Percentiles rank a stretch among this genome's conserved stretches.
Evolutionary conservation across 2,113 vertebrate genomes (phyloP).

Genomic region (Pampusana beccarii): DNA sequence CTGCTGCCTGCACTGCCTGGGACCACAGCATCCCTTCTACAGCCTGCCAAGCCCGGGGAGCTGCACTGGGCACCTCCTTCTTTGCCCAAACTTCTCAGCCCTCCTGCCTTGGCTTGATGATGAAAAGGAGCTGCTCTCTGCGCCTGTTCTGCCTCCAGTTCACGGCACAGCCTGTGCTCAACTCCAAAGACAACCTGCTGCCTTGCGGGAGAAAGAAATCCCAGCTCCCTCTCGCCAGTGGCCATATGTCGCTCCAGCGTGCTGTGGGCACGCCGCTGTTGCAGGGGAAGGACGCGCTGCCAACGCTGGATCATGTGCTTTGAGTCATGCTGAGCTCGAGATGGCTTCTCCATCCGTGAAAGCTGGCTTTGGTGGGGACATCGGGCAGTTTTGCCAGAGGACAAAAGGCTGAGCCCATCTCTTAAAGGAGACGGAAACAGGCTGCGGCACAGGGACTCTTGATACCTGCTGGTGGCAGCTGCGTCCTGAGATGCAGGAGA

Average conservation of each 20-base stretch:
- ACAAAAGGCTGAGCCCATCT: not conserved
- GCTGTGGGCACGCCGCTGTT: not conserved
- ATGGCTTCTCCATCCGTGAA: constrained; percentile 13
- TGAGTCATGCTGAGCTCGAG: constrained; percentile 38
- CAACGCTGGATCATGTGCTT: constrained; percentile 31
- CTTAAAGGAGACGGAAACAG: not conserved
- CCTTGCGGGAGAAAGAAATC: not conserved
- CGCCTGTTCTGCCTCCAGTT: not conserved
- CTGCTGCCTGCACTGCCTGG: not conserved
- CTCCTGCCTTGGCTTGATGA: not conserved
- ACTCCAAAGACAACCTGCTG: not conserved
- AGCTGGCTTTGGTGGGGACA: constrained; percentile 29
- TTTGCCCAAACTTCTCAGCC: accelerated
- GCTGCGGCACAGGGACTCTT: not conserved
- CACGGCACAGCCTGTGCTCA: not conserved
- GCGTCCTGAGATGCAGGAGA: not conserved
- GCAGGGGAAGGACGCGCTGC: constrained; percentile 45
- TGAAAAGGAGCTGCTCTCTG: not conserved
- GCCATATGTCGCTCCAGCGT: constrained; percentile 24
- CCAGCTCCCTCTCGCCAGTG: not conserved
- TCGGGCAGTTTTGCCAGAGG: not conserved
- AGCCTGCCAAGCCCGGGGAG: not conserved
- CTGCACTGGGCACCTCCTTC: accelerated
- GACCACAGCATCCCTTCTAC: not conserved
- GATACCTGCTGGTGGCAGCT: not conserved